Base-by-base conservation (phyloP, 2,113 vertebrate genomes). In the Oreotrochilus melanogaster region DNA sequence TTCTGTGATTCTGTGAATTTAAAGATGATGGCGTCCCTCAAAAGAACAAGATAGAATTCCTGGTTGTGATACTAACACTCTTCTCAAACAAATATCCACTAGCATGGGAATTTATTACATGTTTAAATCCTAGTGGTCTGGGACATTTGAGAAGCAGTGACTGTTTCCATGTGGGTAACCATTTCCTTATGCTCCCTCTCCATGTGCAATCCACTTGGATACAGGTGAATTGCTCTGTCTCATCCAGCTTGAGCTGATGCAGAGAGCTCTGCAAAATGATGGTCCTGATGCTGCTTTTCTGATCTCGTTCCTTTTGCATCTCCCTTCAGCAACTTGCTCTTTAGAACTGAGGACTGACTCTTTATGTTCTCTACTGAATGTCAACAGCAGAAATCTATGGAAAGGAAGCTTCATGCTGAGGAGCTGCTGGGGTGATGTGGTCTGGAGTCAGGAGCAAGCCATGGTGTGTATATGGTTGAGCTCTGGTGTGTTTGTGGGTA, bases 161-260 rank as follows among this genome's bases (percentile, higher is more conserved):
- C 19, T 33, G 11, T 50, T 48, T 61, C 37, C n/a, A 1, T 42
- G 1, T 17, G 54, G 10, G 7, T 66, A 10, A 17, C 37, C 2
- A 1, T 62, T 67, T 22, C 80, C 8, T 28, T 60, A 6, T 0
- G 1, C 7, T 8, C 10, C 16, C 6, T 47, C 15, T 35, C 25
- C 43, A 16, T 1, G 4, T 7, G 28, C 28, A 70, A 11, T 31
- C 47, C 11, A 3, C 70, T 33, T 73, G 27, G 50, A n/a, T 87
- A 61, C 70, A 78, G 17, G 9, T 28, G 31, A 4, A 35, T 78
- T 45, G 43, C 18, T 45, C 24, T 56, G 11, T 58, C 45, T 60
- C 73, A 43, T 22, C 21, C 15, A 42, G 15, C 18, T 33, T 78
- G 27, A 60, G 56, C 1, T 66, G 60, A 51, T 71, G 43, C 66